Conservation (phyloP, 2,797 vertebrate genomes). For the Periophthalmus magnuspinnatus region DNA sequence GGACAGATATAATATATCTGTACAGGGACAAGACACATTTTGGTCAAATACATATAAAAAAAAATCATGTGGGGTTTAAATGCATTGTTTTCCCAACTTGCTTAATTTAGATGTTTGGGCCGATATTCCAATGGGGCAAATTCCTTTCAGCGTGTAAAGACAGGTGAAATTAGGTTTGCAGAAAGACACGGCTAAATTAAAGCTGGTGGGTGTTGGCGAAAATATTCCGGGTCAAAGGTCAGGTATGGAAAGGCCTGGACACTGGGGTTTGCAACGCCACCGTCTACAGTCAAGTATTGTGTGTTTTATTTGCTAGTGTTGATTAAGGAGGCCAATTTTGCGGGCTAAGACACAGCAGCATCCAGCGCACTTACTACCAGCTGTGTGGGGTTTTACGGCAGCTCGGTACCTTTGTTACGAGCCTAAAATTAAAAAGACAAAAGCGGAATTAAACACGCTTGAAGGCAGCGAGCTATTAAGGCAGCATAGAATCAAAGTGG, state of each 20-base stretch:
- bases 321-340: slow-evolving; percentile 29
- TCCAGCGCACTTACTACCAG: slow-evolving; percentile 17
- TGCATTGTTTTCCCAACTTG: background rate
- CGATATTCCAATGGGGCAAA: background rate
- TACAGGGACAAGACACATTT: too few relatives aligned
- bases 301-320: slow-evolving; percentile 31
- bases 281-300: background rate
- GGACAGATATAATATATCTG: too few relatives aligned
- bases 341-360: slow-evolving; percentile 11
- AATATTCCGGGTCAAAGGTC: slow-evolving; percentile 38
- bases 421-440: slow-evolving; percentile 33
- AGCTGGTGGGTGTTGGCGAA: slow-evolving; percentile 41
- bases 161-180: slow-evolving; percentile 6
- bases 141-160: slow-evolving; percentile 2
- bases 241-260: slow-evolving; percentile 28
- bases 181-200: slow-evolving; percentile 14
- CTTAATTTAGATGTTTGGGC: background rate
- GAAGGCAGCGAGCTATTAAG: slow-evolving; percentile 20
- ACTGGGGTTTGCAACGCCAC: slow-evolving; percentile 6
- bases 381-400: slow-evolving; percentile 24
- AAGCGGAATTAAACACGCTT: slow-evolving; percentile 31
- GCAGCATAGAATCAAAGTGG: slow-evolving; percentile 15
- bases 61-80: background rate
- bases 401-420: background rate
- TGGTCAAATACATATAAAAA: too few relatives aligned